These are phyloP conservation scores for Drosophila biarmipes DNA, from an alignment of 1,140 invertebrate genomes.

Conservation along the genomic window DNA sequence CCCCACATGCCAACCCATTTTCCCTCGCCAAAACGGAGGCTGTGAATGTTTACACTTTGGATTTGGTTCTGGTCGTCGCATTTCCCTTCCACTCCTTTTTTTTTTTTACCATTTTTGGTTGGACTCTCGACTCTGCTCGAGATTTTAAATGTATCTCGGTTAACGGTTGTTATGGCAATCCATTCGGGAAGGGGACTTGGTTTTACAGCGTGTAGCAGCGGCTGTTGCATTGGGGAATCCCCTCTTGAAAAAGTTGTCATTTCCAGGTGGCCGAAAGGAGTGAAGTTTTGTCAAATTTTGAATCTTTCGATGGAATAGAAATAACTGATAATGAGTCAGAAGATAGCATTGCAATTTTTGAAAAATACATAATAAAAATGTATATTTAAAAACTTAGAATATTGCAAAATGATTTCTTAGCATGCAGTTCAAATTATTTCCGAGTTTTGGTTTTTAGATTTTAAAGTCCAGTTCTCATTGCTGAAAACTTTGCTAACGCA, in stretches of 20 bases:
- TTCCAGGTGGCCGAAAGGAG: not conserved
- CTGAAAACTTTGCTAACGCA: too few species aligned
- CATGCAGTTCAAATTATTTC: too few species aligned
- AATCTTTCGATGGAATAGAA: not conserved
- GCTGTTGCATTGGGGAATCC: constrained; percentile 57
- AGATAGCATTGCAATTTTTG: not conserved
- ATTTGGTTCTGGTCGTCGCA: constrained; percentile 70
- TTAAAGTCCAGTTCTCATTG: too few species aligned
- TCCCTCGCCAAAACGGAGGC: constrained; percentile 51
- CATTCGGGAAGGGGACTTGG: not conserved
- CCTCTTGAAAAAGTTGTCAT: not conserved
- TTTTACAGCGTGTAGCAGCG: constrained; percentile 46
- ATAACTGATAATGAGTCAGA: too few species aligned
- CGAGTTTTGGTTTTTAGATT: too few species aligned
- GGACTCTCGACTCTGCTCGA: constrained; percentile 28
- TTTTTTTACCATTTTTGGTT: constrained; percentile 39
- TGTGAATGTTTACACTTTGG: constrained; percentile 82
- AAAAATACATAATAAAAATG: too few species aligned
- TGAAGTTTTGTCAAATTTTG: not conserved
- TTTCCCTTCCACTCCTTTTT: constrained; percentile 35
- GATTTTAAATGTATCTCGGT: constrained; percentile 73
- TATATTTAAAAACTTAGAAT: too few species aligned
- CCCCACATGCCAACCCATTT: not conserved
- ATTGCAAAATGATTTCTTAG: too few species aligned
- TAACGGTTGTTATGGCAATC: constrained; percentile 79